Evolutionary conservation across 2,797 vertebrate genomes (phyloP), one percentile per base, ranked within the genome.

Genomic region (Caiman crocodilus): DNA sequence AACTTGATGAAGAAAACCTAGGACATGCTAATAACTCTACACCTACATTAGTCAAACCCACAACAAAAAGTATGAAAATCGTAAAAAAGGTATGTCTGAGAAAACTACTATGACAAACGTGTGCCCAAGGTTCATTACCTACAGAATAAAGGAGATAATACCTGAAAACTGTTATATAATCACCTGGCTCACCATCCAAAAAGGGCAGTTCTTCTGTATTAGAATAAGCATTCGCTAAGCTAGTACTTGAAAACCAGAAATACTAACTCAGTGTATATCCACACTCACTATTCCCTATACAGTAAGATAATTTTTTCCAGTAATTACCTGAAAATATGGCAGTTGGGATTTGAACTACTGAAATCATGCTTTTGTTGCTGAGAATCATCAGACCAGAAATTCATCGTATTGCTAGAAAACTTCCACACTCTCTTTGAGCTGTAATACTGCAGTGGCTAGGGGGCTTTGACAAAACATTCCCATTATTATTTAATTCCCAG

Each of bases 311-410:
- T 60, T 87, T 92, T 93, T 92, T 60, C 42, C 42, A 95, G 87
- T 82, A 97, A 97, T 93, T 96, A 94, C 73, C 75, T 95, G 81
- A 92, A 96, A 96, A 96, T 81, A 93, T 16, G 60, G 91, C 89
- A 95, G 90, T 26, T 84, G 91, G 86, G 88, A 97, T 88, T 93
- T 94, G 74, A 96, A 85, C 71, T 92, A 89, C 92, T 82, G 59
- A 92, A 97, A 97, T 95, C 75, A 88, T 76, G 85, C 87, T 95
- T 95, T 86, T 94, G 78, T 88, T 96, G 79, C 88, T 2, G 2
- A 93, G 85, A 95, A 90, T 94, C 93, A 94, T 83, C 94, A 81
- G 56, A 76, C 17, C 35, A 89, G 73, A 92, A 95, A 97, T 88
- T 88, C 86, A 97, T 18, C 25, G 76, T 57, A 92, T 84, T 95